Conservation (phyloP, 2,797 vertebrate genomes). For the Pseudochirops cupreus region DNA sequence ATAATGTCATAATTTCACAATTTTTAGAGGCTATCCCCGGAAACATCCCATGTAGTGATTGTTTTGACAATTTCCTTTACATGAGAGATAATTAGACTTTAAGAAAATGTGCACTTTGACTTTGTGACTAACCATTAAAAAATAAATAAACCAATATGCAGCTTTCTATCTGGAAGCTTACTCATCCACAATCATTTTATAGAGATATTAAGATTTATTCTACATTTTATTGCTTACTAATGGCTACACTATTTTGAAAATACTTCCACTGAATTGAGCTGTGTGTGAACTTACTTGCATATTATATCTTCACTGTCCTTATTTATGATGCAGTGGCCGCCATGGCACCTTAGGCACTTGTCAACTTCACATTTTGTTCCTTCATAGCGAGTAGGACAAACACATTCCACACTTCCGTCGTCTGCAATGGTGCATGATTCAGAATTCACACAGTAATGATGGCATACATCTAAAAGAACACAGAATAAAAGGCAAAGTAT, state of each 20-base stretch:
- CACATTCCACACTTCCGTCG: slow-evolving; percentile 94
- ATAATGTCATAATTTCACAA: slow-evolving; percentile 23
- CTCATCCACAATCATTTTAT: slow-evolving; percentile 14
- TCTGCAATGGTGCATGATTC: slow-evolving; percentile 94
- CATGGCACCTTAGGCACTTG: slow-evolving; percentile 94
- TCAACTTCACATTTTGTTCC: slow-evolving; percentile 96
- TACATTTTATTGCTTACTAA: background rate
- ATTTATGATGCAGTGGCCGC: slow-evolving; percentile 93
- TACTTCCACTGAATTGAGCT: slow-evolving; percentile 35
- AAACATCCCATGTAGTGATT: slow-evolving; percentile 4
- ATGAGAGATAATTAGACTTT: background rate
- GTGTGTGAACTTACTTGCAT: slow-evolving; percentile 95
- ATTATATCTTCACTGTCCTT: slow-evolving; percentile 92
- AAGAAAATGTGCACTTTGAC: background rate
- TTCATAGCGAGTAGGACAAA: slow-evolving; percentile 94
- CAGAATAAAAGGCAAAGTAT: background rate
- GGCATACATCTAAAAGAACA: slow-evolving; percentile 86
- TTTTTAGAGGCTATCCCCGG: slow-evolving; percentile 11
- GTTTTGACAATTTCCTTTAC: background rate
- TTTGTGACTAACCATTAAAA: background rate
- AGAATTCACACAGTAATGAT: slow-evolving; percentile 97
- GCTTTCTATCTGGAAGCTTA: background rate
- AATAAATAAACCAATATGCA: background rate
- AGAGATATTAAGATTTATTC: slow-evolving; percentile 24
- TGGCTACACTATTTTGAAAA: background rate